phyloP scores from a whole-genome alignment of 2,888 invertebrate species.

The Phrixothrix hirtus region DNA sequence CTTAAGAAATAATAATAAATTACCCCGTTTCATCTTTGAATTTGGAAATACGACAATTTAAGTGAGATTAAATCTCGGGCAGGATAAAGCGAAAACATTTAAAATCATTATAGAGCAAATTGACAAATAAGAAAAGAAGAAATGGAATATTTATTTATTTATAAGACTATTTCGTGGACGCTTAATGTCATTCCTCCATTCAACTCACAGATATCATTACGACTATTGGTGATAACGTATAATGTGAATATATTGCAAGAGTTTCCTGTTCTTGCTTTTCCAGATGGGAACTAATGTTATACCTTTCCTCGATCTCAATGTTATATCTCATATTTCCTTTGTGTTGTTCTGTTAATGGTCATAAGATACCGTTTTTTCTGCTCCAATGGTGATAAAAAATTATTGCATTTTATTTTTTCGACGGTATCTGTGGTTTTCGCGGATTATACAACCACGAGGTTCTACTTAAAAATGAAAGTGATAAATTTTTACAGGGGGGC shows the following conservation, averaged over 20 bases:
- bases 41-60: not conserved
- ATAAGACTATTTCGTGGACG: slow-evolving; percentile 25
- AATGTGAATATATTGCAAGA: slow-evolving; percentile 46
- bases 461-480: slow-evolving; percentile 26
- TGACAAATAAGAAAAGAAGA: slow-evolving; percentile 19
- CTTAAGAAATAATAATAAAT: slow-evolving; percentile 1
- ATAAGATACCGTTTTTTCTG: slow-evolving; percentile 33
- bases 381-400: slow-evolving; percentile 34
- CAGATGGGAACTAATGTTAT: slow-evolving; percentile 40
- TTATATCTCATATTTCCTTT: slow-evolving; percentile 34
- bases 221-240: slow-evolving; percentile 47
- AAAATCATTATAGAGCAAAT: too few species aligned
- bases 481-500: slow-evolving; percentile 30
- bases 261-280: slow-evolving; percentile 36
- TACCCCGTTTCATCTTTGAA: not conserved
- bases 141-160: slow-evolving; percentile 24
- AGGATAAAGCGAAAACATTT: too few species aligned
- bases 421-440: slow-evolving; percentile 26
- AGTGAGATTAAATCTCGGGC: too few species aligned
- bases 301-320: slow-evolving; percentile 35
- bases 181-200: slow-evolving; percentile 34
- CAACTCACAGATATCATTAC: slow-evolving; percentile 45
- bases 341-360: slow-evolving; percentile 33
- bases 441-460: slow-evolving; percentile 25
- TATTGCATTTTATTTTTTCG: slow-evolving; percentile 32